phyloP scores from a whole-genome alignment of 2,797 vertebrate genomes.

The Gallinago nigripennis region DNA sequence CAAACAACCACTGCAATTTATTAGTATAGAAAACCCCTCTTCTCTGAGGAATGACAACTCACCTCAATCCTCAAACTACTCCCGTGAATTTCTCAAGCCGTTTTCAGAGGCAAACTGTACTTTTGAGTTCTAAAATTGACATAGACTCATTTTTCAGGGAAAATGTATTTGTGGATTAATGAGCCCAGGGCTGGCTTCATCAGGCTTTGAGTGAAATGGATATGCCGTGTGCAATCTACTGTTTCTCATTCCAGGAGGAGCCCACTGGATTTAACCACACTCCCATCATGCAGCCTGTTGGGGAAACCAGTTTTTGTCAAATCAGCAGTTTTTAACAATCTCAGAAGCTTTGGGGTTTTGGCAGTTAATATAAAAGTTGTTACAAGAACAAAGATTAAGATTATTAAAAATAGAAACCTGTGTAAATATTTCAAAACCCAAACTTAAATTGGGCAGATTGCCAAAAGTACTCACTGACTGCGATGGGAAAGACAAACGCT shows the following conservation, averaged over 20 bases:
- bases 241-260: background rate
- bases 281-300: background rate
- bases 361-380: background rate
- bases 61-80: slow-evolving; percentile 24
- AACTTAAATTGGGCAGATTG: background rate
- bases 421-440: background rate
- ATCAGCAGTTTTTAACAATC: background rate
- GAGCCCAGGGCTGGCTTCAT: background rate
- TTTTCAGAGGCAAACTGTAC: slow-evolving; percentile 9
- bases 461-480: background rate
- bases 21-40: background rate
- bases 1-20: background rate
- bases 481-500: background rate
- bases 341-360: background rate
- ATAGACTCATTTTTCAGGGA: slow-evolving; percentile 45
- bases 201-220: slow-evolving; percentile 22
- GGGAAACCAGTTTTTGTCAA: background rate
- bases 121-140: slow-evolving; percentile 40
- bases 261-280: background rate
- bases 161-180: slow-evolving; percentile 45
- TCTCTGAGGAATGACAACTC: background rate
- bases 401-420: slow-evolving; percentile 4
- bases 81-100: slow-evolving; percentile 20
- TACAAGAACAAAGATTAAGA: background rate
- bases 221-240: background rate